Conservation (phyloP, 2,797 vertebrate species). For the Poeciliopsis gracilis region DNA sequence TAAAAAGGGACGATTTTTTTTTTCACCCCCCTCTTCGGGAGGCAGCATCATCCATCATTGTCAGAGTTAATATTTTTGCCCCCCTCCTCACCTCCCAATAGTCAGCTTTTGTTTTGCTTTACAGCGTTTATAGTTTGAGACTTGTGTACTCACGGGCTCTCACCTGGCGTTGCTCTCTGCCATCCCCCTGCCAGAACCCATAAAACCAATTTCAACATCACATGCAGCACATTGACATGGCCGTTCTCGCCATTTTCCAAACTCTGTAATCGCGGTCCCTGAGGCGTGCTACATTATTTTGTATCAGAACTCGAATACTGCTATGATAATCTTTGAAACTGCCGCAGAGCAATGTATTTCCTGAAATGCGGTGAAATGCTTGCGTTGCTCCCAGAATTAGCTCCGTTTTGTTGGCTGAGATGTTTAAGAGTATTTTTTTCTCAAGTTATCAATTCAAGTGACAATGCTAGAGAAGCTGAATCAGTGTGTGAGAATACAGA, state of each 20-base stretch:
- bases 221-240: constrained; percentile 77
- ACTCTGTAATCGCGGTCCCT: constrained; percentile 18
- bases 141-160: constrained; percentile 80
- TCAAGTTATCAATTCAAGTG: background rate
- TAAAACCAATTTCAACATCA: constrained; percentile 81
- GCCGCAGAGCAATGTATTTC: background rate
- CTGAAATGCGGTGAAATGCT: background rate
- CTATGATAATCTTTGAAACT: constrained; percentile 13
- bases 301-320: constrained; percentile 8
- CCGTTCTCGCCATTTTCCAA: constrained; percentile 26
- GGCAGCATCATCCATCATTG: constrained; percentile 81
- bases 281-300: constrained; percentile 25
- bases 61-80: constrained; percentile 81
- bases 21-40: constrained; percentile 61
- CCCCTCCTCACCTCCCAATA: constrained; percentile 74
- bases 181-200: constrained; percentile 77
- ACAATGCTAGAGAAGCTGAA: background rate
- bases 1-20: constrained; percentile 39
- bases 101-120: constrained; percentile 81
- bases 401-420: background rate
- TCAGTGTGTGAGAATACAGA: background rate
- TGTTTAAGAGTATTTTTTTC: background rate
- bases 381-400: background rate
- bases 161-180: constrained; percentile 78
- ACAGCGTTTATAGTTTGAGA: constrained; percentile 80